Evolutionary conservation across 2,113 vertebrate genomes (phyloP).

Genomic region (Anas platyrhynchos): DNA sequence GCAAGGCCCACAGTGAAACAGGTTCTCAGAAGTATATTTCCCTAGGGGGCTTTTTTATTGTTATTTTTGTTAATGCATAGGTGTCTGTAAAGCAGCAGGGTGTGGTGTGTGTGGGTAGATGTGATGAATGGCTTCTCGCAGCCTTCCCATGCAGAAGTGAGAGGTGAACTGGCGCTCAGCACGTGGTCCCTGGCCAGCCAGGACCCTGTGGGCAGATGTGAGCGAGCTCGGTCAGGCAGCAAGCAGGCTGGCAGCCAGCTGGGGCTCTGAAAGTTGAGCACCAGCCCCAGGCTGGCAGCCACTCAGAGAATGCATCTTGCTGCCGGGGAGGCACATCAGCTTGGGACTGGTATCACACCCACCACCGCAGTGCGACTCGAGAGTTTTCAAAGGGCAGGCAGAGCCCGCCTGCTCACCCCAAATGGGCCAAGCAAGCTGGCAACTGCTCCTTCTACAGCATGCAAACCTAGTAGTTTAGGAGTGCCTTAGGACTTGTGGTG

Average conservation of each 20-base stretch:
- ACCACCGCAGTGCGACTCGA: neutral
- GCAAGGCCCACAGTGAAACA: neutral
- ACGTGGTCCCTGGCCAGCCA: neutral
- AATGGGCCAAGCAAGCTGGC: neutral
- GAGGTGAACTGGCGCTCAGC: neutral
- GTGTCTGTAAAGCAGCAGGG: constrained; percentile 45
- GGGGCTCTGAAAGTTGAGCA: neutral
- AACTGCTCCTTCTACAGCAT: neutral
- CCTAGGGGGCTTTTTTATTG: constrained; percentile 48
- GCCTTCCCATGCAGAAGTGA: constrained; percentile 15
- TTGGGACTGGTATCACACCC: rapidly evolving
- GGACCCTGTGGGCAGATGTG: neutral
- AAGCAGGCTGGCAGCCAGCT: neutral
- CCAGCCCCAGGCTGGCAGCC: neutral
- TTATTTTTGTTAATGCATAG: constrained; percentile 58
- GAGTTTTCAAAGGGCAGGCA: neutral
- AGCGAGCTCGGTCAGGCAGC: neutral
- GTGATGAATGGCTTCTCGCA: constrained; percentile 7
- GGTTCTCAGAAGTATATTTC: constrained; percentile 41
- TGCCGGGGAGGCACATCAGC: neutral
- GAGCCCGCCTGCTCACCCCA: neutral
- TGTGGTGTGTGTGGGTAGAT: constrained; percentile 33
- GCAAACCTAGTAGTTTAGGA: rapidly evolving
- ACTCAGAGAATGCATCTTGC: neutral
- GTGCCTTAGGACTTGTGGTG: neutral